Percentiles rank a stretch among this genome's conserved stretches.
These are phyloP conservation scores for Eristalinus aeneus DNA, from an alignment of 2,888 invertebrate genomes.

Conservation along the genomic window DNA sequence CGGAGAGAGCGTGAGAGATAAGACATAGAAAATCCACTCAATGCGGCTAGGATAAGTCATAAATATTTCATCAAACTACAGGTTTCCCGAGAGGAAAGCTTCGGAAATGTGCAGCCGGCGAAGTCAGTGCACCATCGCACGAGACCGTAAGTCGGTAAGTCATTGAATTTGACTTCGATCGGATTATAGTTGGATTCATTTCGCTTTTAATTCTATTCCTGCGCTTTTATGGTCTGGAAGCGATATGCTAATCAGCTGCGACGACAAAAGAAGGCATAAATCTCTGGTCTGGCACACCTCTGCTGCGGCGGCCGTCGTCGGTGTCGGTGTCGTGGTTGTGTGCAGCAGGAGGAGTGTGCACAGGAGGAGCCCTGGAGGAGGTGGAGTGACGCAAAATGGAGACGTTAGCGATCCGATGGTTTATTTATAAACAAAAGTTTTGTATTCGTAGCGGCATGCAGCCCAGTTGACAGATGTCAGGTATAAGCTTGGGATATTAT, in stretches of 20 bases:
- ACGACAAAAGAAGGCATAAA: slow-evolving; percentile 41
- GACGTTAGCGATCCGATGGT: not conserved
- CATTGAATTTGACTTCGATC: slow-evolving; percentile 24
- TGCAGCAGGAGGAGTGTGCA: not conserved
- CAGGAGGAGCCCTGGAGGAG: not conserved
- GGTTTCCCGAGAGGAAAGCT: not conserved
- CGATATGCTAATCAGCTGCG: slow-evolving; percentile 57
- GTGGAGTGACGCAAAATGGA: slow-evolving; percentile 8
- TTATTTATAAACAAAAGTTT: slow-evolving; percentile 35
- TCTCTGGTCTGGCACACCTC: slow-evolving; percentile 57
- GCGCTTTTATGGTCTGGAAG: slow-evolving; percentile 44
- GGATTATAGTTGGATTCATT: slow-evolving; percentile 21
- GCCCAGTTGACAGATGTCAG: slow-evolving; percentile 54
- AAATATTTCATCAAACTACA: slow-evolving; percentile 27
- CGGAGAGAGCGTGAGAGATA: not conserved
- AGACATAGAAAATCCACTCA: slow-evolving; percentile 10
- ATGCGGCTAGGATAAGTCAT: slow-evolving; percentile 4
- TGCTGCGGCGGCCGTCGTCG: not conserved
- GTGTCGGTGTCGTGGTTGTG: not conserved
- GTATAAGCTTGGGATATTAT: slow-evolving; percentile 51
- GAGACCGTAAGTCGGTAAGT: slow-evolving; percentile 28
- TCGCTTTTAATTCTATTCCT: slow-evolving; percentile 1
- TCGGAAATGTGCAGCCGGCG: slow-evolving; percentile 19
- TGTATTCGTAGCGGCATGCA: slow-evolving; percentile 32
- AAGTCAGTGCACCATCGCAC: slow-evolving; percentile 1